Base-by-base conservation (phyloP, 2,888 invertebrate species). In the Macrostomum cliftonense region DNA sequence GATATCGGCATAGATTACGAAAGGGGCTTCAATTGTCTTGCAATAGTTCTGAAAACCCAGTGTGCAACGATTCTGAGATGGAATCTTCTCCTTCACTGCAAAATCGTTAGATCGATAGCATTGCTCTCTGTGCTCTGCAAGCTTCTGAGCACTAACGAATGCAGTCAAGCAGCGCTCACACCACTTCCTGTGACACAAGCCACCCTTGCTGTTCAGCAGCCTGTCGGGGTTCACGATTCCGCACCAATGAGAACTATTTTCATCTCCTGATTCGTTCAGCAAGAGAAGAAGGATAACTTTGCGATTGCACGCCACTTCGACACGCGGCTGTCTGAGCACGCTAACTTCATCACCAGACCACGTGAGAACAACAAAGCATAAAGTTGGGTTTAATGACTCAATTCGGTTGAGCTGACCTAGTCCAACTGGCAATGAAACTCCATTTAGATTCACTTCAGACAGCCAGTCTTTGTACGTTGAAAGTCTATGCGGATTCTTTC, bases 1-100 rank as follows among this genome's bases (percentile, higher is more conserved):
- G 39, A 54, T 49, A 42, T 54, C 47, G 36, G 53, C 50, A 42
- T 54, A 54, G 49, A 54, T 48, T 16, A 48, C 42, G 43, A 37
- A 54, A 1, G 47, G 49, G 7, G 39, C 46, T 19, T 19, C 20
- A 36, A 54, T 43, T 11, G n/a, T 28, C 43, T 46, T 51, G 44
- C 49, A 46, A 11, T 49, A 39, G 51, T 53, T 50, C n/a, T 45
- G 44, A 43, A 54, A 51, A 37, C 5, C 9, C 12, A 51, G 49
- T 20, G 20, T 45, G 40, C 51, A 50, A 13, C 50, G 45, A 38
- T 36, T 51, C 45, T 51, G 21, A 14, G 42, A 42, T 14, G 48
- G 53, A 50, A 53, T 53, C 14, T 39, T 43, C 19, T 46, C 45
- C 39, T 44, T 40, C 17, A 51, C 47, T 2, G 52, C 47, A 9